phyloP scores from a whole-genome alignment of 2,888 invertebrate genomes.

The Anaspis maculata region DNA sequence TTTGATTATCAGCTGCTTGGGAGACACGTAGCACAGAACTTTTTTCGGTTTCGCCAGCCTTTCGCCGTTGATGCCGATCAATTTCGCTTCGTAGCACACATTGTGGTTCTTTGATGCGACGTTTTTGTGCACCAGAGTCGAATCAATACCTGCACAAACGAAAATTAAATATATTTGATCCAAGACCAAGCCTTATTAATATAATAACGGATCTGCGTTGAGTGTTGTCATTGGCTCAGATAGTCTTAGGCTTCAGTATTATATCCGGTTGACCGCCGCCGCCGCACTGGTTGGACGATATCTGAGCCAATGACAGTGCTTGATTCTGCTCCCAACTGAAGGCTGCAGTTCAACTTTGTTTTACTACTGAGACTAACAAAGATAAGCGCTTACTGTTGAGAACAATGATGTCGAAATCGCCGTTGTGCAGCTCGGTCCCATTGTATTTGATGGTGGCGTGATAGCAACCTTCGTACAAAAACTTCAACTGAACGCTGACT shows the following conservation, averaged over 20 bases:
- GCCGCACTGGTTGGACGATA: too few relatives aligned
- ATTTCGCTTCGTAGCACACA: constrained; percentile 78
- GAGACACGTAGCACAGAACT: constrained; percentile 83
- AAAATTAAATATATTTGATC: not conserved
- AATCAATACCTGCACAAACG: constrained; percentile 65
- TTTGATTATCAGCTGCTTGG: constrained; percentile 86
- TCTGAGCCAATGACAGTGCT: too few relatives aligned
- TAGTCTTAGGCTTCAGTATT: too few relatives aligned
- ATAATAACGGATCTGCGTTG: not conserved
- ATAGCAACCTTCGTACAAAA: constrained; percentile 74
- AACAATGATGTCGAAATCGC: constrained; percentile 87
- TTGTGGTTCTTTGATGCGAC: constrained; percentile 78
- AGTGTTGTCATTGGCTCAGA: too few relatives aligned
- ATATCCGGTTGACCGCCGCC: too few relatives aligned
- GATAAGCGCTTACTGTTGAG: constrained; percentile 61
- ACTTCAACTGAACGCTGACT: constrained; percentile 67
- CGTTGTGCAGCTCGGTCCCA: constrained; percentile 71
- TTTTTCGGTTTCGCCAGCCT: constrained; percentile 68
- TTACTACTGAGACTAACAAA: not conserved
- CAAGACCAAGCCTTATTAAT: not conserved
- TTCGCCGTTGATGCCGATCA: constrained; percentile 54
- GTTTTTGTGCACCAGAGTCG: constrained; percentile 78
- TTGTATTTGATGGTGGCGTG: constrained; percentile 71
- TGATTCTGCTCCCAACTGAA: too few relatives aligned
- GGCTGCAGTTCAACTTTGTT: too few relatives aligned